Evolutionary conservation across 2,797 vertebrate species (phyloP).

Genomic region (Urophycis tenuis): DNA sequence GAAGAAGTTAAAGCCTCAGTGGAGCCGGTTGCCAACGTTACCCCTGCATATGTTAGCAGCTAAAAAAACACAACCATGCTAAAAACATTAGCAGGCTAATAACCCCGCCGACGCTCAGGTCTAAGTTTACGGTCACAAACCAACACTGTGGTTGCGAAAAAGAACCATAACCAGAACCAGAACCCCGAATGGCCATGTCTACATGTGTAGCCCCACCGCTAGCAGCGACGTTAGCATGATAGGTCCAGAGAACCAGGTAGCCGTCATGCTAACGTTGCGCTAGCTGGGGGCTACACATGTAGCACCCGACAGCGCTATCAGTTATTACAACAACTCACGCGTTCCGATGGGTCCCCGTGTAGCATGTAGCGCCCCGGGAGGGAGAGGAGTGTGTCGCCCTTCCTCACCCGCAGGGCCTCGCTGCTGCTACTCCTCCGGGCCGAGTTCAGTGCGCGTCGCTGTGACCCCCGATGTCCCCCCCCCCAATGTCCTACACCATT

Average conservation of each 20-base stretch:
- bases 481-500: constrained; percentile 60
- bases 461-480: too few species aligned
- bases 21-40: neutral
- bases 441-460: constrained; percentile 11
- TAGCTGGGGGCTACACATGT: neutral
- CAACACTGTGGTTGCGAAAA: neutral
- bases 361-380: too few species aligned
- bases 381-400: neutral
- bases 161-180: too few species aligned
- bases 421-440: neutral
- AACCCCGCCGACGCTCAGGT: neutral
- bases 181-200: too few species aligned
- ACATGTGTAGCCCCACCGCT: too few species aligned
- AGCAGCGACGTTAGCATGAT: too few species aligned
- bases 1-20: neutral
- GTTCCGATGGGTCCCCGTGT: constrained; percentile 37
- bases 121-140: too few species aligned
- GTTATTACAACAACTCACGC: too few species aligned
- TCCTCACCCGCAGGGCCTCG: neutral
- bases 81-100: constrained; percentile 1
- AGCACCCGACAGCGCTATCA: too few species aligned
- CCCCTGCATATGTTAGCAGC: neutral
- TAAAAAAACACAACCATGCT: neutral
- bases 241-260: too few species aligned
- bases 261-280: neutral